Evolutionary conservation across 2,113 vertebrate species (phyloP).

Genomic region (Pseudorhombus dupliciocellatus): DNA sequence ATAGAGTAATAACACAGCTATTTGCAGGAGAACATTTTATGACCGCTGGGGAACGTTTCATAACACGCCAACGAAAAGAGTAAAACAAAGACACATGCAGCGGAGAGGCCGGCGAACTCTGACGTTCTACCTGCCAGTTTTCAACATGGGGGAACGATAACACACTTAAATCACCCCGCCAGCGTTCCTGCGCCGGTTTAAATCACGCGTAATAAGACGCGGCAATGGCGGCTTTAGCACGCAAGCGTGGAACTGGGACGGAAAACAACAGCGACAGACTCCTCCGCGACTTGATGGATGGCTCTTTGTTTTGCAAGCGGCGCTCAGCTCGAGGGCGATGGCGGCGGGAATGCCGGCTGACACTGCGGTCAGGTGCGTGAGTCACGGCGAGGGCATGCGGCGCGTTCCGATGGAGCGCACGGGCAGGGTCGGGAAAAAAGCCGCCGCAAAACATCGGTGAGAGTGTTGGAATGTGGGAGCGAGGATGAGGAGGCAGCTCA

Average conservation of each 20-base stretch:
- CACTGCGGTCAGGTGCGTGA: conserved; percentile 58
- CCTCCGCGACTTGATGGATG: conserved; percentile 29
- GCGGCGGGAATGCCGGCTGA: conserved; percentile 29
- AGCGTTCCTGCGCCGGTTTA: background rate
- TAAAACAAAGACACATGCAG: conserved; percentile 21
- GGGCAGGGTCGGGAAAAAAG: conserved; percentile 31
- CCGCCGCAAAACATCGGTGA: conserved; percentile 51
- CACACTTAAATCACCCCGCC: background rate
- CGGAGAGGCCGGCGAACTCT: background rate
- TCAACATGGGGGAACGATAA: background rate
- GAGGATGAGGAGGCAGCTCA: conserved; percentile 39
- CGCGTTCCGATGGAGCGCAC: conserved; percentile 32
- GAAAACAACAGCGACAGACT: conserved; percentile 11
- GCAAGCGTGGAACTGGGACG: conserved; percentile 1
- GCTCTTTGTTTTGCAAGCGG: conserved; percentile 46
- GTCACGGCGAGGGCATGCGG: conserved; percentile 43
- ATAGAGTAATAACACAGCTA: background rate
- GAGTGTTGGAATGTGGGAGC: conserved; percentile 57
- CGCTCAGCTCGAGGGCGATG: conserved; percentile 39
- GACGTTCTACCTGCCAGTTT: background rate
- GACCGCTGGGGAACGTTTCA: conserved; percentile 14
- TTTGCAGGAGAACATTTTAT: conserved; percentile 10
- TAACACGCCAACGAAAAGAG: background rate
- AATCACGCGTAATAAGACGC: background rate
- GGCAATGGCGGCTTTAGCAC: too few species aligned